phyloP scores from a whole-genome alignment of 2,888 invertebrate species.

The Macrosoma leucophasiata region DNA sequence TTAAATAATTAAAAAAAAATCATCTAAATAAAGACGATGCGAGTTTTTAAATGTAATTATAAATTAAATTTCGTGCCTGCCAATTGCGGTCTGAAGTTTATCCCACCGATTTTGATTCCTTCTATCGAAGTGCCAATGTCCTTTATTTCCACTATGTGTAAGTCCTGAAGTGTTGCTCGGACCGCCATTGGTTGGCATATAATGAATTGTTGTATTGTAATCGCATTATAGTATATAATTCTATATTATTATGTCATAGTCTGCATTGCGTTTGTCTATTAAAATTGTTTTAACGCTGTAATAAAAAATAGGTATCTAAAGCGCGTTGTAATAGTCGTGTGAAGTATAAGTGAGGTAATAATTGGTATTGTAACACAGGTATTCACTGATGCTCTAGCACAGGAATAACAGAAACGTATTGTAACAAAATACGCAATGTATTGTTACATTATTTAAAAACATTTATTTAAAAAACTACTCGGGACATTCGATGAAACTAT shows the following conservation, averaged over 20 bases:
- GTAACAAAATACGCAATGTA: too few species aligned
- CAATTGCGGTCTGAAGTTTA: constrained; percentile 37
- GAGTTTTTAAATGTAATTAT: constrained; percentile 17
- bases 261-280: constrained; percentile 50
- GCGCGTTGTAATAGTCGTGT: too few species aligned
- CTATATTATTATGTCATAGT: constrained; percentile 43
- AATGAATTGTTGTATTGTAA: constrained; percentile 54
- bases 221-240: constrained; percentile 62
- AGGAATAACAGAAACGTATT: too few species aligned
- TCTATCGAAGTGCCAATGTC: constrained; percentile 39
- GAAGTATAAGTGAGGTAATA: too few species aligned
- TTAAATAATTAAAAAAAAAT: constrained; percentile 18
- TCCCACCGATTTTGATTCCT: constrained; percentile 45
- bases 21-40: constrained; percentile 6
- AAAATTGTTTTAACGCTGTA: constrained; percentile 6
- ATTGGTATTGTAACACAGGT: too few species aligned
- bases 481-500: too few species aligned
- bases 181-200: constrained; percentile 18
- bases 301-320: too few species aligned
- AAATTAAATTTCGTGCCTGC: constrained; percentile 17
- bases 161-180: constrained; percentile 11
- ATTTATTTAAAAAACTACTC: too few species aligned
- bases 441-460: too few species aligned
- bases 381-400: too few species aligned
- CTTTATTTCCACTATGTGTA: constrained; percentile 15